Evolutionary conservation across 1,140 invertebrate species (phyloP).

Genomic region (Palaemon carinicauda): DNA sequence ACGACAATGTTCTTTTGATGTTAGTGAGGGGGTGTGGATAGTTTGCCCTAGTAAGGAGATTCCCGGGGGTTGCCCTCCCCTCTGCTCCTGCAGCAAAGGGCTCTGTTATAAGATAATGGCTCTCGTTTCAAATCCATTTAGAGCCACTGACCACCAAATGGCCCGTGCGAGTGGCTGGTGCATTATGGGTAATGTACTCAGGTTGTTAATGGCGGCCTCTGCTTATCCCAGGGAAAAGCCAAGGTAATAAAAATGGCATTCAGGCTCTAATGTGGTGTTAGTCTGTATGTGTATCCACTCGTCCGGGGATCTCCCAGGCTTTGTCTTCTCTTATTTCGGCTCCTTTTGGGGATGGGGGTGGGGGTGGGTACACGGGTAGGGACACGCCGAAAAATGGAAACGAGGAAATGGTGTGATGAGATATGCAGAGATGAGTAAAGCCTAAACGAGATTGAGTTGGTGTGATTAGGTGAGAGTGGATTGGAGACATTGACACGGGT

Average conservation of each 20-base stretch:
- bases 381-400: too few species aligned
- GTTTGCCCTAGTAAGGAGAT: too few species aligned
- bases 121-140: slow-evolving; percentile 54
- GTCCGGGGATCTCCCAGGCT: too few species aligned
- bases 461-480: not conserved
- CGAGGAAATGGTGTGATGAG: too few species aligned
- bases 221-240: not conserved
- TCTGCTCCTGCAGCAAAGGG: not conserved
- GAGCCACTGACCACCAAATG: slow-evolving; percentile 43
- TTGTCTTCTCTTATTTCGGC: too few species aligned
- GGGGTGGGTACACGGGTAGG: too few species aligned
- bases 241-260: not conserved
- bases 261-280: not conserved
- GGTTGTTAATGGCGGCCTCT: not conserved
- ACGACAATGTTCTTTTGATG: too few species aligned
- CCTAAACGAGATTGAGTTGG: too few species aligned
- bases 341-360: too few species aligned
- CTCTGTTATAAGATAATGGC: slow-evolving; percentile 35
- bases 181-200: slow-evolving; percentile 41
- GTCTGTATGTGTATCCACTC: not conserved
- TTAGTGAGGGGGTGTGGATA: too few species aligned
- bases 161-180: slow-evolving; percentile 22
- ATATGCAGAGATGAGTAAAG: too few species aligned
- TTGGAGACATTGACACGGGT: not conserved
- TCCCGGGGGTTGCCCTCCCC: too few species aligned